A percentile compares a stretch with the other conserved stretches of the same genome.
These are phyloP conservation scores for Nephrocerus scutellatus DNA, from an alignment of 2,888 invertebrate species.

Conservation along the genomic window DNA sequence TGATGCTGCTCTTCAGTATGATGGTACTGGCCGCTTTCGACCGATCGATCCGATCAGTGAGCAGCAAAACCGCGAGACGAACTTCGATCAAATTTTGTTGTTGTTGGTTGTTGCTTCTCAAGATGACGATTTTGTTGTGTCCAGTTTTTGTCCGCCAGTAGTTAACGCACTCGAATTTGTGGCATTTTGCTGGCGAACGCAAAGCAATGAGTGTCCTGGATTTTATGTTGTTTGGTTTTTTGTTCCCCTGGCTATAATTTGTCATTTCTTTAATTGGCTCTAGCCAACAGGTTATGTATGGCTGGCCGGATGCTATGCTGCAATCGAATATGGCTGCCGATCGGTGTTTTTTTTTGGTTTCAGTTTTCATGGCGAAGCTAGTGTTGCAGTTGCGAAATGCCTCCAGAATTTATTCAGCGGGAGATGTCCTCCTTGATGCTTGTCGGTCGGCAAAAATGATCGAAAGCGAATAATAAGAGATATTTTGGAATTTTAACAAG, in stretches of 20 bases:
- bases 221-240: conserved; percentile 8
- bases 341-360: not conserved
- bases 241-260: conserved; percentile 30
- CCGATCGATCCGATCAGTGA: no score
- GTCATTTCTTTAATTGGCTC: conserved; percentile 38
- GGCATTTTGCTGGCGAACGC: conserved; percentile 20
- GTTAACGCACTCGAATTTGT: conserved; percentile 26
- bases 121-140: conserved; percentile 21
- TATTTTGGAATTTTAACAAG: conserved; percentile 39
- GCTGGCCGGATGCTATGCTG: conserved; percentile 15
- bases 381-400: conserved; percentile 5
- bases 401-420: no score
- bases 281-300: conserved; percentile 20
- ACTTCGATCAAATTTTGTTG: conserved; percentile 1
- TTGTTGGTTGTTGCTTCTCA: conserved; percentile 3
- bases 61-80: not conserved
- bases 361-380: not conserved
- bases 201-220: conserved; percentile 22
- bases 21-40: no score
- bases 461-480: conserved; percentile 25
- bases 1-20: no score
- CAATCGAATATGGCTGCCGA: conserved; percentile 12
- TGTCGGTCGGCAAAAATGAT: conserved; percentile 20
- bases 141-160: conserved; percentile 6
- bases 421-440: not conserved